These are phyloP conservation scores for Tokudaia muenninki DNA, from an alignment of 2,797 vertebrate species.

Conservation along the genomic window DNA sequence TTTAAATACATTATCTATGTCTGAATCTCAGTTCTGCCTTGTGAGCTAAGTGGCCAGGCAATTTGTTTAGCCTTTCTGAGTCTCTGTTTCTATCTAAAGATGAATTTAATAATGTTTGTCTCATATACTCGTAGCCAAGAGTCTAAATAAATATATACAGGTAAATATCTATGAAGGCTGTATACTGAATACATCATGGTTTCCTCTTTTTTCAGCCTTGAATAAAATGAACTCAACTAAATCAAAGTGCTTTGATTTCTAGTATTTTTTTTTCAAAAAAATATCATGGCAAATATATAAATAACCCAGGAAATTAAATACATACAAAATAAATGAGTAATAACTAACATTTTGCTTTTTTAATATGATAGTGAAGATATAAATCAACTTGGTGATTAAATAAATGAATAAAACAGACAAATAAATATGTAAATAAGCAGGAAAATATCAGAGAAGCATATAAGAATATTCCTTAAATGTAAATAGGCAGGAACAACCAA, in stretches of 20 bases:
- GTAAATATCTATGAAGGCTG: not conserved
- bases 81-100: constrained; percentile 10
- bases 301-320: constrained; percentile 27
- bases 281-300: not conserved
- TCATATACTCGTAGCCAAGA: not conserved
- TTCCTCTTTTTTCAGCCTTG: not conserved
- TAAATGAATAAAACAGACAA: not conserved
- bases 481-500: not conserved
- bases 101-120: constrained; percentile 2
- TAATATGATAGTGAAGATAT: not conserved
- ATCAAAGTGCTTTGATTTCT: constrained; percentile 4
- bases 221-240: not conserved
- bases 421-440: not conserved
- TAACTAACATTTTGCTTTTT: constrained; percentile 19
- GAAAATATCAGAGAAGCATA: not conserved
- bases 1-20: constrained; percentile 31
- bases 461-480: not conserved
- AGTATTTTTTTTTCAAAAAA: constrained; percentile 47
- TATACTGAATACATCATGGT: not conserved
- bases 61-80: constrained; percentile 45
- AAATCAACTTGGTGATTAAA: constrained; percentile 8
- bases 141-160: constrained; percentile 41
- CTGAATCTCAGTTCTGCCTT: not conserved
- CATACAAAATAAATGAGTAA: not conserved
- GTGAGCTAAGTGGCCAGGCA: not conserved